A percentile compares a stretch with the other conserved stretches of the same genome.
These are phyloP conservation scores for Gobionotothen gibberifrons DNA, from an alignment of 2,797 vertebrate species.

Conservation along the genomic window DNA sequence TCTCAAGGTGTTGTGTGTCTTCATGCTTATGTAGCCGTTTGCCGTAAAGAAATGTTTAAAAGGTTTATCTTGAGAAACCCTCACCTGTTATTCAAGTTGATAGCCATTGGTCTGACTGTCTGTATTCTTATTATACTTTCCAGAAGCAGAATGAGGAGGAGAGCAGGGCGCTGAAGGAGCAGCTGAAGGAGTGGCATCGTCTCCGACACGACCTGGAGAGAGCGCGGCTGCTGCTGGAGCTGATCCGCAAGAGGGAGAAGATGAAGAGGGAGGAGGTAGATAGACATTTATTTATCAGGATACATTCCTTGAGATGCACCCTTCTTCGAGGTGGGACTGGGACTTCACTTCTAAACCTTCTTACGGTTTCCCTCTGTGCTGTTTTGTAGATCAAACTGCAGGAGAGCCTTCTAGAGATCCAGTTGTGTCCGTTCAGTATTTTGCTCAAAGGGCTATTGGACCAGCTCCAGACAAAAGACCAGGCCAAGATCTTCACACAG, in stretches of 20 bases:
- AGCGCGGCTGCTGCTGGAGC: slow-evolving; percentile 92
- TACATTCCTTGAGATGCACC: too few species aligned
- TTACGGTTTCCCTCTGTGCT: slow-evolving; percentile 1
- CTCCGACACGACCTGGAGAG: slow-evolving; percentile 96
- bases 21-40: neutral
- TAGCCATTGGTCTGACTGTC: neutral
- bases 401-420: slow-evolving; percentile 92
- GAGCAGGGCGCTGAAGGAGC: slow-evolving; percentile 92
- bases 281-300: too few species aligned
- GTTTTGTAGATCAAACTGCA: slow-evolving; percentile 90
- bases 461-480: slow-evolving; percentile 95
- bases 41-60: neutral
- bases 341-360: too few species aligned
- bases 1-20: neutral
- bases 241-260: slow-evolving; percentile 97
- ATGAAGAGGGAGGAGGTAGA: slow-evolving; percentile 93
- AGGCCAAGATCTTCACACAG: slow-evolving; percentile 93
- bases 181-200: slow-evolving; percentile 96
- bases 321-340: slow-evolving; percentile 68
- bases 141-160: slow-evolving; percentile 94
- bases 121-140: neutral
- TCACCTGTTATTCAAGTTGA: neutral
- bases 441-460: slow-evolving; percentile 91
- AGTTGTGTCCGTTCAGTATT: slow-evolving; percentile 93
- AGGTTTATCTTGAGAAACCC: neutral